A percentile compares a stretch with the other conserved stretches of the same genome.
Conservation (phyloP, 1,140 invertebrate species). For the Galendromus occidentalis region DNA sequence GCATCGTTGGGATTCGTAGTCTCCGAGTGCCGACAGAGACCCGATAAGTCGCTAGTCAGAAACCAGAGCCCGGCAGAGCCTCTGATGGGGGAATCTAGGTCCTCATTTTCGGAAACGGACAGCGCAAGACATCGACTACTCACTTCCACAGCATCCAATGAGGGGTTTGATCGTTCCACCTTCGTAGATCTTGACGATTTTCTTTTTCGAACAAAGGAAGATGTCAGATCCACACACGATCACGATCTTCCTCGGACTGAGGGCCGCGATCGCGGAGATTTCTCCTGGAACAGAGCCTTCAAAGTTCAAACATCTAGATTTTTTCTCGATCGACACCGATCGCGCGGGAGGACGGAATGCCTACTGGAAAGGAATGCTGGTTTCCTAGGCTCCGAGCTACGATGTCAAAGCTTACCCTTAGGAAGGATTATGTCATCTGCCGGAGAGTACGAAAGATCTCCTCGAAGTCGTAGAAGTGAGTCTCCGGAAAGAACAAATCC, state of each 20-base stretch:
- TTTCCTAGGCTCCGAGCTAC: neutral
- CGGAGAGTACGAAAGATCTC: neutral
- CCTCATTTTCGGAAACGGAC: no score
- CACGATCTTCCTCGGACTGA: neutral
- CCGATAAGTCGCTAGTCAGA: no score
- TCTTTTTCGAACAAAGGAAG: neutral
- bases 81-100: no score
- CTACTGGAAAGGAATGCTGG: no score
- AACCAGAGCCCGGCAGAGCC: no score
- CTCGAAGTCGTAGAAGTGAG: neutral
- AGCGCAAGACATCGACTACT: no score
- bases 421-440: neutral
- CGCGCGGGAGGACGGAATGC: no score
- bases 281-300: neutral
- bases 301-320: no score
- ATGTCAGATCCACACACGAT: neutral
- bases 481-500: neutral
- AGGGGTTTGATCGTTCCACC: slow-evolving; percentile 6
- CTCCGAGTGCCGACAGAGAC: no score
- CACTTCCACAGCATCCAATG: slow-evolving; percentile 7
- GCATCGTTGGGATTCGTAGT: no score
- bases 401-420: neutral
- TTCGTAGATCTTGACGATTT: neutral
- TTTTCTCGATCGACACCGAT: no score
- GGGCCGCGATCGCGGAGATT: neutral